Evolutionary conservation across 2,888 invertebrate species (phyloP).

Genomic region (Aphidoletes aphidimyza): DNA sequence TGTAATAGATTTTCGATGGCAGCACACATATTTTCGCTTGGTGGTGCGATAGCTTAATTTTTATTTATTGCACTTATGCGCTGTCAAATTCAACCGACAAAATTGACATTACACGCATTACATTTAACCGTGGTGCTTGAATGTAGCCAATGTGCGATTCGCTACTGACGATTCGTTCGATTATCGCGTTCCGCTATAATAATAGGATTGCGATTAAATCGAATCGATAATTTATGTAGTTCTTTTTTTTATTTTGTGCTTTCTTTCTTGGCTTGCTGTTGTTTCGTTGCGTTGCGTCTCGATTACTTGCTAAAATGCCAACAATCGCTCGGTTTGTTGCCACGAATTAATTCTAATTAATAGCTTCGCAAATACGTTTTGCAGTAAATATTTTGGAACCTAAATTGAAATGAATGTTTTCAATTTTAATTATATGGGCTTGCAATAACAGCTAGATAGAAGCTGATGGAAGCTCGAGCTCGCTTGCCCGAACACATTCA

Average conservation of each 20-base stretch:
- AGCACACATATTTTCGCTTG: background rate
- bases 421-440: constrained; percentile 53
- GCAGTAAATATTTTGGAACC: constrained; percentile 49
- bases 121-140: background rate
- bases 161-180: background rate
- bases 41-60: constrained; percentile 13
- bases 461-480: too few relatives aligned
- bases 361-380: constrained; percentile 51
- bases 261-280: background rate
- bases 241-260: background rate
- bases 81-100: background rate
- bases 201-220: constrained; percentile 43
- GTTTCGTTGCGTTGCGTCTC: background rate
- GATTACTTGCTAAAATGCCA: background rate
- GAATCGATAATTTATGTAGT: constrained; percentile 53
- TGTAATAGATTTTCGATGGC: constrained; percentile 37
- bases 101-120: background rate
- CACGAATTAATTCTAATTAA: constrained; percentile 50
- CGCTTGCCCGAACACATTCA: too few relatives aligned
- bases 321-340: background rate
- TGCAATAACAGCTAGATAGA: background rate
- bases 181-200: constrained; percentile 44
- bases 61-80: constrained; percentile 18
- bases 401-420: constrained; percentile 54
- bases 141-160: background rate